Percentiles rank a stretch among this genome's conserved stretches.
Conservation (phyloP, 2,113 vertebrate genomes). For the Percopsis transmontana region DNA sequence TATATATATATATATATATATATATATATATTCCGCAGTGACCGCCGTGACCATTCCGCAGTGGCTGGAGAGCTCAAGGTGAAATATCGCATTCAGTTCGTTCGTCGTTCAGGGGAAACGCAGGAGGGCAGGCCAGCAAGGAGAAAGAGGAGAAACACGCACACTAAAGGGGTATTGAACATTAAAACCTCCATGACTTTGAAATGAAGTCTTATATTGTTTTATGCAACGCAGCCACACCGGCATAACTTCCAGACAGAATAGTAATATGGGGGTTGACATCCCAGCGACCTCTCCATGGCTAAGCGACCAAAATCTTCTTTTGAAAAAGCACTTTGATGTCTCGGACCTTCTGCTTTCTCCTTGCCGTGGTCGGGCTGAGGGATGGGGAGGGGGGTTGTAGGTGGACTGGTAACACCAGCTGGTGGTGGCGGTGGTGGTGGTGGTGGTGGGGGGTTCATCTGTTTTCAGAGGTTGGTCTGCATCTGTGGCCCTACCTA, state of each 20-base stretch:
- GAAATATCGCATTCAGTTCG: too few species aligned
- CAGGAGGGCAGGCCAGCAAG: too few species aligned
- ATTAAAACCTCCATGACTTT: conserved; percentile 7
- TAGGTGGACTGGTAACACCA: too few species aligned
- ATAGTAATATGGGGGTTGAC: neutral
- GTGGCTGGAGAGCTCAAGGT: neutral
- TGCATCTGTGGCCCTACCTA: conserved; percentile 1
- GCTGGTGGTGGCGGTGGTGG: neutral
- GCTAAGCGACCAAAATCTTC: conserved; percentile 10
- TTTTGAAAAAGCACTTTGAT: conserved; percentile 29
- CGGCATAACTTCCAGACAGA: conserved; percentile 11
- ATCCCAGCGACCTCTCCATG: conserved; percentile 32
- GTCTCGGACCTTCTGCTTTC: neutral
- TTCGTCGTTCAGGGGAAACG: too few species aligned
- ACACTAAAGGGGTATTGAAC: neutral
- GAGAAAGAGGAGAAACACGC: too few species aligned
- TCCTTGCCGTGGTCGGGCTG: conserved; percentile 5
- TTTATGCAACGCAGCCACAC: neutral
- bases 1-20: too few species aligned
- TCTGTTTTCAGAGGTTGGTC: conserved; percentile 11
- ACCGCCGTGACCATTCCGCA: neutral
- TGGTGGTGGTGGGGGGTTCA: neutral
- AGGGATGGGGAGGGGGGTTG: neutral
- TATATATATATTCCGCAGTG: too few species aligned
- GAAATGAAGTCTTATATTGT: conserved; percentile 1